Evolutionary conservation across 1,140 invertebrate genomes (phyloP).

Genomic region (Halesus radiatus): DNA sequence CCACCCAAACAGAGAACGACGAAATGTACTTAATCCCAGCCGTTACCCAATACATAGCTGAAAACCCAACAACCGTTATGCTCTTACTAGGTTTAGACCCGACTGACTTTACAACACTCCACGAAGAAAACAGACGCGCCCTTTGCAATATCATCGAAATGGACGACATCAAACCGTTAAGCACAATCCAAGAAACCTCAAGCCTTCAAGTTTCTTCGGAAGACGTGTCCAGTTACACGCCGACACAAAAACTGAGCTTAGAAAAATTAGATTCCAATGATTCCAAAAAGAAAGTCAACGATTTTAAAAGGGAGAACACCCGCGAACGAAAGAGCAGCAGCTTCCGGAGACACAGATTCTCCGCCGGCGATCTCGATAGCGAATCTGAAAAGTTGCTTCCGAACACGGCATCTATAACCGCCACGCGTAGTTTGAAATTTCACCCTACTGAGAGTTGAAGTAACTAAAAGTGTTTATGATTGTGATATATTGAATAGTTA

Average conservation of each 20-base stretch:
- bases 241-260: constrained; percentile 48
- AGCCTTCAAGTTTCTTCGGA: constrained; percentile 53
- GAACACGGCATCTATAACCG: constrained; percentile 62
- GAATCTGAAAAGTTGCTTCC: constrained; percentile 65
- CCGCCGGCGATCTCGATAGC: constrained; percentile 66
- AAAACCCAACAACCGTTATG: constrained; percentile 70
- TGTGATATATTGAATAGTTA: constrained; percentile 32
- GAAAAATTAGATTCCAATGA: constrained; percentile 53
- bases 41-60: constrained; percentile 69
- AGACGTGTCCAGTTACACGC: constrained; percentile 51
- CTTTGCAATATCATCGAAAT: constrained; percentile 54
- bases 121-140: constrained; percentile 45
- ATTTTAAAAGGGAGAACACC: constrained; percentile 60
- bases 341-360: constrained; percentile 65
- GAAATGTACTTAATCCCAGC: constrained; percentile 64
- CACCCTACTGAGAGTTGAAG: constrained; percentile 55
- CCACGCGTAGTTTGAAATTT: constrained; percentile 67
- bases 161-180: constrained; percentile 50
- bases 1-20: constrained; percentile 65
- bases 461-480: constrained; percentile 2
- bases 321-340: constrained; percentile 61
- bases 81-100: constrained; percentile 67
- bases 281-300: constrained; percentile 43
- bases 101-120: constrained; percentile 41
- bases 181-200: constrained; percentile 55